Evolutionary conservation across 2,797 vertebrate genomes (phyloP).

Genomic region (Odontamblyopus rebecca): DNA sequence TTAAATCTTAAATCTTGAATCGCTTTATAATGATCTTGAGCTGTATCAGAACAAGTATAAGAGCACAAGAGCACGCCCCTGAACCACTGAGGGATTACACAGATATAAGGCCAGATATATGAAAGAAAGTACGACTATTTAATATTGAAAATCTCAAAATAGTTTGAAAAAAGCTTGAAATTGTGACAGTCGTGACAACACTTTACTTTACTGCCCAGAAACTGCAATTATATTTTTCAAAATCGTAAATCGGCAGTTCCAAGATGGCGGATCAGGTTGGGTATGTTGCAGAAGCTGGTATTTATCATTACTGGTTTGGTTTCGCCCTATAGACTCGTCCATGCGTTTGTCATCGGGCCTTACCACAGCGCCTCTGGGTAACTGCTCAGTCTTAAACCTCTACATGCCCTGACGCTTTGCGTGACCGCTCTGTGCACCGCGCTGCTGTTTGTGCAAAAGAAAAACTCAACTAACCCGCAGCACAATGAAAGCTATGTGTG

Average conservation of each 20-base stretch:
- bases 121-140: too few species aligned
- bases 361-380: constrained; percentile 62
- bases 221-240: too few species aligned
- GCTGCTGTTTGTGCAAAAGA: constrained; percentile 12
- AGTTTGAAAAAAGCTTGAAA: too few species aligned
- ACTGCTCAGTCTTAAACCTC: constrained; percentile 34
- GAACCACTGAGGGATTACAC: too few species aligned
- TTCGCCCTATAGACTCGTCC: constrained; percentile 69
- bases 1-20: too few species aligned
- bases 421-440: constrained; percentile 7
- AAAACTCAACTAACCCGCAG: not conserved
- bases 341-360: constrained; percentile 73
- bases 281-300: constrained; percentile 7
- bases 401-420: constrained; percentile 57
- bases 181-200: too few species aligned
- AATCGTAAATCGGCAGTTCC: not conserved
- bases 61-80: too few species aligned
- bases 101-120: too few species aligned
- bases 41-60: too few species aligned
- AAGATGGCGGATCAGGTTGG: not conserved
- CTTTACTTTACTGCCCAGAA: too few species aligned
- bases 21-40: too few species aligned
- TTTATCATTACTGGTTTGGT: constrained; percentile 37
- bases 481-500: not conserved
- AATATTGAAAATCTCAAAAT: too few species aligned